Base-by-base conservation (phyloP, 2,797 vertebrate species). In the Sebastes taczanowskii region DNA sequence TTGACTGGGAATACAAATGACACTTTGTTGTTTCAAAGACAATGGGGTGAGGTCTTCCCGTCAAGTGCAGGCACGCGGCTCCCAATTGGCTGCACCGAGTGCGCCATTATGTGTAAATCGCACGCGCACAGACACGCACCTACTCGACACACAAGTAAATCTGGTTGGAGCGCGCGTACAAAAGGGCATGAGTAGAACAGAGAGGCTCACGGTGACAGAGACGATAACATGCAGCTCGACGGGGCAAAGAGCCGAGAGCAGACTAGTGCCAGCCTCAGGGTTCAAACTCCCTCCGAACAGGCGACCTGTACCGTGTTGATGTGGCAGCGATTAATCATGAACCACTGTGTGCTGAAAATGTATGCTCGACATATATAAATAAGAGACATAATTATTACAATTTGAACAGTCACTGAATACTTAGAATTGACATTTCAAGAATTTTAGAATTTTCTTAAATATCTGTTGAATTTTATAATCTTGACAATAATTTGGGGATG, bases 241-340 rank as follows among this genome's bases (percentile, higher is more conserved):
- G 34, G 76, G 73, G 66, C 81, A 88, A 79, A 74, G 71, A 81
- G 83, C 68, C 53, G 60, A 81, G 58, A 68, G 52, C 70, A n/a
- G 49, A 29, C 20, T 13, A 13, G 60, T 53, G 23, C 70, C 79
- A 73, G 73, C 14, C 8, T 42, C 38, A 66, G 55, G 55, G 79
- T 70, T 85, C 83, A 88, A 82, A 85, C 82, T 69, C 65, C 35
- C 67, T 56, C 61, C 22, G 14, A 73, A 62, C 66, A 55, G 11
- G 22, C n/a, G 9, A 74, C 30, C 42, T 46, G 66, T 6, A 23
- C 34, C 23, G 20, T 25, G 83, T 59, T 81, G 10, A 46, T 74
- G 66, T 27, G 42, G 13, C 29, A 61, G 32, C 20, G 29, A 83
- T 83, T 70, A 78, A 84, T 88, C 69, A 86, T 82, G 76, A 86